Evolutionary conservation across 2,113 vertebrate species (phyloP).

Genomic region (Brachypodius melanocephalos): DNA sequence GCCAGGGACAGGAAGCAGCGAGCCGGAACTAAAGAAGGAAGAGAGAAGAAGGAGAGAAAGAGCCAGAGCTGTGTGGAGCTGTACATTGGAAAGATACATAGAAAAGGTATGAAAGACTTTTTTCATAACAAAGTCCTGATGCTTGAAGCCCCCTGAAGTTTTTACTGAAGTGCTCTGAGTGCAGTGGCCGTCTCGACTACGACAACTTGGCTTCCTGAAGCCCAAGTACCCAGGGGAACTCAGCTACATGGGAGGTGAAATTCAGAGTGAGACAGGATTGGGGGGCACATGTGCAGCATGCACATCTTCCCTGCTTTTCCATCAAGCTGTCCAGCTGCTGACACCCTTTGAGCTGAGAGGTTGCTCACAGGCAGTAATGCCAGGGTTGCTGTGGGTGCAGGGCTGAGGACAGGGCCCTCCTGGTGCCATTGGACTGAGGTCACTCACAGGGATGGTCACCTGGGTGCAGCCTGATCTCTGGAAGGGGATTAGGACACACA

Average conservation of each 20-base stretch:
- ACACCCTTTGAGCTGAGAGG: background rate
- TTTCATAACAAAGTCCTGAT: too few species aligned
- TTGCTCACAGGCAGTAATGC: accelerated
- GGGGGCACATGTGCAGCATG: background rate
- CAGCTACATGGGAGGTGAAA: background rate
- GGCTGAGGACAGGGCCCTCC: accelerated
- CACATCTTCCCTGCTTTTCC: background rate
- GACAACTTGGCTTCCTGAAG: background rate
- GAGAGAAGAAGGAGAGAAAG: too few species aligned
- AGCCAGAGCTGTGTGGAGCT: too few species aligned
- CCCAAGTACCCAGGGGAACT: background rate
- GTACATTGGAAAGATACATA: too few species aligned
- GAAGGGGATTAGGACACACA: background rate
- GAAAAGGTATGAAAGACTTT: too few species aligned
- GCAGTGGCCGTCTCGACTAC: too few species aligned
- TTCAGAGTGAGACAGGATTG: background rate
- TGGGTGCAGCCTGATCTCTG: accelerated
- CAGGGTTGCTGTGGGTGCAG: background rate
- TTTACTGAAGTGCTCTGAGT: too few species aligned
- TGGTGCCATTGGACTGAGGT: background rate
- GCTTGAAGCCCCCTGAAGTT: too few species aligned
- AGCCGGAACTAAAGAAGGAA: too few species aligned
- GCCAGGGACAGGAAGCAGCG: too few species aligned
- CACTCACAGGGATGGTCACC: background rate
- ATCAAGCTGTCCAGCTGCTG: background rate